Percentiles rank a stretch among this genome's conserved stretches.
These are phyloP conservation scores for Ips nitidus DNA, from an alignment of 1,140 invertebrate genomes.

Conservation along the genomic window DNA sequence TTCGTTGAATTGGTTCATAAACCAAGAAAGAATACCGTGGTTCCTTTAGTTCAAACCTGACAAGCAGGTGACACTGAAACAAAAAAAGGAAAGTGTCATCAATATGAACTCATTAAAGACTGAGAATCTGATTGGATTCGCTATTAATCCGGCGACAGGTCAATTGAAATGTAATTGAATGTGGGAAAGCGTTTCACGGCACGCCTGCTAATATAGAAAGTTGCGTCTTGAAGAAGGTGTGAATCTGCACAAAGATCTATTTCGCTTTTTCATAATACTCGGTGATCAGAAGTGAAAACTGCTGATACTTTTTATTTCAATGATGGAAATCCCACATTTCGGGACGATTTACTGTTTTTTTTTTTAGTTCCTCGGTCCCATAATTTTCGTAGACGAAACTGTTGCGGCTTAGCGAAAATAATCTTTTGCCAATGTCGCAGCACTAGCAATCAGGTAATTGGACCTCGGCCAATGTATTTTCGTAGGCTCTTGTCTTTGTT, in stretches of 20 bases:
- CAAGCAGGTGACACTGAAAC: neutral
- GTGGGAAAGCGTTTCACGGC: slow-evolving; percentile 3
- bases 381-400: neutral
- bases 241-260: neutral
- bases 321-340: neutral
- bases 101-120: neutral
- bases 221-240: neutral
- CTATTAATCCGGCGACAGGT: neutral
- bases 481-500: neutral
- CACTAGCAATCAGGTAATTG: neutral
- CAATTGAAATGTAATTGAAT: neutral
- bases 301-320: neutral
- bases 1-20: neutral
- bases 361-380: neutral
- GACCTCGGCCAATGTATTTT: neutral
- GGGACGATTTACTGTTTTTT: neutral
- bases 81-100: neutral
- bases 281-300: neutral
- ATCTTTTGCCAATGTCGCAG: neutral
- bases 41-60: neutral
- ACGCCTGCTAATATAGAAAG: neutral
- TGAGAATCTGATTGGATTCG: neutral
- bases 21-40: neutral
- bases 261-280: neutral
- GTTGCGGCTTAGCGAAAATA: neutral